A percentile compares a stretch with the other conserved stretches of the same genome.
phyloP scores from a whole-genome alignment of 1,140 invertebrate genomes.

The Ceratina japonica region DNA sequence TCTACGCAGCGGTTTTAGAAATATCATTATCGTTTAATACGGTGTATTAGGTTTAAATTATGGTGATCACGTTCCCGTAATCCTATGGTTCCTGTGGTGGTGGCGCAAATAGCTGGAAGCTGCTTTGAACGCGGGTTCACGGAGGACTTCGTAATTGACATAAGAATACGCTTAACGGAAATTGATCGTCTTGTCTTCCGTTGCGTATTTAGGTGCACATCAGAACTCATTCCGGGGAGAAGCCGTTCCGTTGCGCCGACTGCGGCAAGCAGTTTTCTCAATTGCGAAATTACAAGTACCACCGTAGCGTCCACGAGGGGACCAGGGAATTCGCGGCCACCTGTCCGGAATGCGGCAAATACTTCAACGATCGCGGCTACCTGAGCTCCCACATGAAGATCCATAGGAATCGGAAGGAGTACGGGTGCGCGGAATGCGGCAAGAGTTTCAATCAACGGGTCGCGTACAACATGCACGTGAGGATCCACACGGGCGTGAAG shows the following conservation, averaged over 20 bases:
- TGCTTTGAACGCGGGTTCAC: too few relatives aligned
- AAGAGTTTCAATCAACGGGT: constrained; percentile 90
- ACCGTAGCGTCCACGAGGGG: constrained; percentile 85
- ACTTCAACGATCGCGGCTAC: constrained; percentile 88
- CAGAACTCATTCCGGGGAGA: constrained; percentile 77
- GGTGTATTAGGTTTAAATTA: too few relatives aligned
- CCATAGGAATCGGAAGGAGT: constrained; percentile 87
- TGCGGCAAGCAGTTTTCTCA: constrained; percentile 90
- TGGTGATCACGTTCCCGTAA: too few relatives aligned
- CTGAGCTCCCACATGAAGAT: constrained; percentile 90
- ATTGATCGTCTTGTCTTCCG: background rate
- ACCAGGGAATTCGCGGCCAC: constrained; percentile 87
- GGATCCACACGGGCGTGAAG: constrained; percentile 90
- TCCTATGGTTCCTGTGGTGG: too few relatives aligned
- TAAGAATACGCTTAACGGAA: background rate
- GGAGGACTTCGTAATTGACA: background rate
- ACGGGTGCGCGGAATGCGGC: constrained; percentile 86
- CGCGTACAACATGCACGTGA: constrained; percentile 90
- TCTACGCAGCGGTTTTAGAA: background rate
- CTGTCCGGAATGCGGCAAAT: constrained; percentile 88
- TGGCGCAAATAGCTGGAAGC: too few relatives aligned
- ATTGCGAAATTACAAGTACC: constrained; percentile 88
- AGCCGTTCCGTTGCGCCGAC: constrained; percentile 86
- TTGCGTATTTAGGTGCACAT: constrained; percentile 67
- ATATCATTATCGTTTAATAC: too few relatives aligned